Evolutionary conservation across 2,797 vertebrate species (phyloP).

Genomic region (Remorina albescens): DNA sequence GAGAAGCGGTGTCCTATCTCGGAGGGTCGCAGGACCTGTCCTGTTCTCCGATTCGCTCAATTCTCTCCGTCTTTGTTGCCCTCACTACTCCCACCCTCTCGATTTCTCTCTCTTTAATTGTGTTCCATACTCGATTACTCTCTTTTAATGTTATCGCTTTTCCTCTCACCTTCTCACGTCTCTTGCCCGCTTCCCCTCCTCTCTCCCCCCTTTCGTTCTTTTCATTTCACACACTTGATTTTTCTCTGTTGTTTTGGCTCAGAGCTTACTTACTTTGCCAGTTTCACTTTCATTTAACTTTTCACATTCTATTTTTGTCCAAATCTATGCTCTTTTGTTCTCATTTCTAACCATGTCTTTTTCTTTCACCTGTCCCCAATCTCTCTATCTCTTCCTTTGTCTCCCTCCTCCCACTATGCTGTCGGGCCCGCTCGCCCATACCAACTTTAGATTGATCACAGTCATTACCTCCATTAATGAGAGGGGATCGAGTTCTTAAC

Average conservation of each 20-base stretch:
- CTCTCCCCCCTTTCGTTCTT: neutral
- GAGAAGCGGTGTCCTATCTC: conserved; percentile 37
- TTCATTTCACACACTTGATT: conserved; percentile 9
- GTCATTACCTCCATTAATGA: conserved; percentile 86
- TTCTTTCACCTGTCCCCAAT: conserved; percentile 41
- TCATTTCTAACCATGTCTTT: conserved; percentile 23
- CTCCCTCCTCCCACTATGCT: conserved; percentile 39
- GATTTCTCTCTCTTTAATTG: conserved; percentile 57
- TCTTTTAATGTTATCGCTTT: conserved; percentile 56
- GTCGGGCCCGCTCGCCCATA: conserved; percentile 56
- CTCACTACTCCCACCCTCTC: conserved; percentile 53
- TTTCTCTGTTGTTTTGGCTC: conserved; percentile 17
- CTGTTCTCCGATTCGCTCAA: conserved; percentile 5
- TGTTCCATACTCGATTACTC: conserved; percentile 55
- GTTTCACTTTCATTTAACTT: conserved; percentile 62
- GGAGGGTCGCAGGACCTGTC: conserved; percentile 45
- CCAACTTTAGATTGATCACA: conserved; percentile 81
- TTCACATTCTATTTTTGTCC: neutral
- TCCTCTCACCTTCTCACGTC: conserved; percentile 46
- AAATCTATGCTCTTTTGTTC: conserved; percentile 28
- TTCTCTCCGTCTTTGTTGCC: conserved; percentile 58
- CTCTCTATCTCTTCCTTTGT: conserved; percentile 43
- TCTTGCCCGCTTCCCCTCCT: neutral
- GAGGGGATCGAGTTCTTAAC: conserved; percentile 83
- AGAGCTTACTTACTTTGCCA: conserved; percentile 40